Evolutionary conservation across 2,113 vertebrate species (phyloP).

Genomic region (Tragelaphus imberbis): DNA sequence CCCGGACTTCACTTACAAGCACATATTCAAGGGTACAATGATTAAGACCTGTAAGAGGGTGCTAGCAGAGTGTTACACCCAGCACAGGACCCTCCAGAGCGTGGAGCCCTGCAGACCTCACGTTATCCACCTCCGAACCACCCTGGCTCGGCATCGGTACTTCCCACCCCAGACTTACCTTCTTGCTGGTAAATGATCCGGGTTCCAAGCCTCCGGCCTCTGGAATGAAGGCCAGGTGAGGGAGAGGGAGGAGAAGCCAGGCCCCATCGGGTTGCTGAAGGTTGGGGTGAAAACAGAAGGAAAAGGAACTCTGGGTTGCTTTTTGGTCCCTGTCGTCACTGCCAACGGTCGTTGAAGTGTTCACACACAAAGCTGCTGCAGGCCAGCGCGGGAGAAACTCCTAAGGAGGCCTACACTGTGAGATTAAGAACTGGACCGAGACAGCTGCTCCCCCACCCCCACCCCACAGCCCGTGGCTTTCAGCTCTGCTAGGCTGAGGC

Average conservation of each 20-base stretch:
- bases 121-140: accelerated
- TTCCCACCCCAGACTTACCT: neutral
- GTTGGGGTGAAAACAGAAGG: neutral
- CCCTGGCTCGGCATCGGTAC: neutral
- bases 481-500: neutral
- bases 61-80: neutral
- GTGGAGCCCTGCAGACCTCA: neutral
- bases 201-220: neutral
- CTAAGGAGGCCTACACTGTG: neutral
- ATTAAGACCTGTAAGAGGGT: neutral
- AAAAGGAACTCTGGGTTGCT: neutral
- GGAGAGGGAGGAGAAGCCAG: neutral
- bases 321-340: neutral
- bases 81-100: neutral
- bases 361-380: neutral
- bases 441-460: neutral
- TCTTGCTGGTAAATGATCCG: neutral
- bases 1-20: neutral
- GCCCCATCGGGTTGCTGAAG: neutral
- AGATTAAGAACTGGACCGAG: neutral
- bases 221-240: neutral
- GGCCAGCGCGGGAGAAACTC: neutral
- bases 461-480: neutral
- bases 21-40: neutral
- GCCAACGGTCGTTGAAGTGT: neutral